Percentiles rank a stretch among this genome's conserved stretches.
phyloP scores from a whole-genome alignment of 2,888 invertebrate genomes.

The Ptilodon capucinus region DNA sequence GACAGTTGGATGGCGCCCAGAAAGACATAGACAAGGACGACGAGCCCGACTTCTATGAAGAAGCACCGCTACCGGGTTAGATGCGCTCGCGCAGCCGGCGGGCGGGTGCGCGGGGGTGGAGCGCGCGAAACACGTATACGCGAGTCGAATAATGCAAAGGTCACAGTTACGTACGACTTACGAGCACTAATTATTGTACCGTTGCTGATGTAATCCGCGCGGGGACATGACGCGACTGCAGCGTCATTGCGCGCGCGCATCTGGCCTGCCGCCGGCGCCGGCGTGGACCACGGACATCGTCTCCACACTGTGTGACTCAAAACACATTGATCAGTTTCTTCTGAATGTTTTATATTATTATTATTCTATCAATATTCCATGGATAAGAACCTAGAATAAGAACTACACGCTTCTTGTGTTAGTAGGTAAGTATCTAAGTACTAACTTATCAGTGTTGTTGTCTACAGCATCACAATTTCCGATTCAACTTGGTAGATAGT shows the following conservation, averaged over 20 bases:
- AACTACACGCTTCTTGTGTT: neutral
- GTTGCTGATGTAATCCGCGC: neutral
- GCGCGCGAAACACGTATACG: neutral
- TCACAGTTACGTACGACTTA: neutral
- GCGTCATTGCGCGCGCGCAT: neutral
- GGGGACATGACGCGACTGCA: neutral
- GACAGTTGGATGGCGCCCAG: conserved; percentile 93
- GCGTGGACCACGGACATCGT: neutral
- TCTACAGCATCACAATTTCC: neutral
- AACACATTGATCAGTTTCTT: neutral
- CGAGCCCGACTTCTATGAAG: conserved; percentile 97
- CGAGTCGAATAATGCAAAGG: neutral
- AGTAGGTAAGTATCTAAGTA: neutral
- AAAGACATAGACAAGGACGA: conserved; percentile 91
- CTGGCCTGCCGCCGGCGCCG: neutral
- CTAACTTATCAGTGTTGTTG: neutral
- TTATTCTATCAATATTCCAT: neutral
- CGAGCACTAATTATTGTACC: neutral
- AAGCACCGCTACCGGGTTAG: conserved; percentile 92
- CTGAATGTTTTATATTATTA: neutral
- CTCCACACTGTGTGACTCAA: neutral
- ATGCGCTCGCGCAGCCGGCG: neutral
- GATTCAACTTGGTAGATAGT: neutral
- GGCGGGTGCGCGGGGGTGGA: neutral
- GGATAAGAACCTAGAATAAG: neutral